Evolutionary conservation across 2,888 invertebrate species (phyloP).

Genomic region (Acholoe squamosa): DNA sequence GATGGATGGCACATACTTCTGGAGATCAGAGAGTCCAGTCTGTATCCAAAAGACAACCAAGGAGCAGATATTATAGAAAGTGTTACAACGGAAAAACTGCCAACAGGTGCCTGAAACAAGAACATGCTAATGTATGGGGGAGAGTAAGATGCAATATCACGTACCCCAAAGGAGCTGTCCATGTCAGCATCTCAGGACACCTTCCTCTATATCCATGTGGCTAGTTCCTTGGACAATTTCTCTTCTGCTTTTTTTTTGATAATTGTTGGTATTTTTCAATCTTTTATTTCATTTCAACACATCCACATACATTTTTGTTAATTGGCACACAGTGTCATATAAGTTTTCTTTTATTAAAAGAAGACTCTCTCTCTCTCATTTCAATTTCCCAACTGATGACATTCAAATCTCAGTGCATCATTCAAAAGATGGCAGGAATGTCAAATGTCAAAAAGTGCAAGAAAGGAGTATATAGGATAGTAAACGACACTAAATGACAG

Average conservation of each 20-base stretch:
- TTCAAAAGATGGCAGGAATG: background rate
- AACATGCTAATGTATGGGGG: background rate
- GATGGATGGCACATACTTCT: constrained; percentile 62
- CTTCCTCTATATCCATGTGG: constrained; percentile 12
- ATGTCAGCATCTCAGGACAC: background rate
- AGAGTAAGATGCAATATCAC: constrained; percentile 33
- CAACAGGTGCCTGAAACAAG: background rate
- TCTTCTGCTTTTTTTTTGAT: constrained; percentile 3
- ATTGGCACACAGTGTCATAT: background rate
- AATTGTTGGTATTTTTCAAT: background rate
- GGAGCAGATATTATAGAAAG: constrained; percentile 7
- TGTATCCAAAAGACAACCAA: constrained; percentile 37
- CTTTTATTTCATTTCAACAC: constrained; percentile 7
- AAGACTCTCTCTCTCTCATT: background rate
- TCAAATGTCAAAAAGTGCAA: background rate
- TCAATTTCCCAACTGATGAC: background rate
- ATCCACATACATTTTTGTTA: background rate
- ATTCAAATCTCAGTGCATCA: background rate
- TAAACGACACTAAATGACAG: constrained; percentile 44
- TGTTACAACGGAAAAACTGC: background rate
- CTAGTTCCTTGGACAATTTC: background rate
- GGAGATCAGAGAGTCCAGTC: constrained; percentile 62
- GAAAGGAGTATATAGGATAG: background rate
- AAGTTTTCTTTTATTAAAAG: background rate
- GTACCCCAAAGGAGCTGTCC: constrained; percentile 36